These are phyloP conservation scores for Pedetes capensis DNA, from an alignment of 2,113 vertebrate species.

Conservation along the genomic window DNA sequence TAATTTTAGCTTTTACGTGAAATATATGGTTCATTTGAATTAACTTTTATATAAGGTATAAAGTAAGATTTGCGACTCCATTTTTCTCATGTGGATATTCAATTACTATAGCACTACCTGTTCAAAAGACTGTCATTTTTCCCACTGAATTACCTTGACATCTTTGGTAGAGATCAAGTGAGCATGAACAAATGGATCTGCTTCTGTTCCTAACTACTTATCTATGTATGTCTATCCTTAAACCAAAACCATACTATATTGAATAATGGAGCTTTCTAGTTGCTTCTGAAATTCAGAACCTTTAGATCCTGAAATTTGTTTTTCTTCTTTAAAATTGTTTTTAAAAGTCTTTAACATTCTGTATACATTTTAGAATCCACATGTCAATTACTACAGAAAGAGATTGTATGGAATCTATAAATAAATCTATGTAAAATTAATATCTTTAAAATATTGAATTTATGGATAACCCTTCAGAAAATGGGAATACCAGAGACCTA, in stretches of 20 bases:
- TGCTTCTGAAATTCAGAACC: background rate
- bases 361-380: background rate
- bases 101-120: background rate
- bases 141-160: background rate
- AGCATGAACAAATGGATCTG: background rate
- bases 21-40: background rate
- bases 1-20: constrained; percentile 1
- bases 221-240: background rate
- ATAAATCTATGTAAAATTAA: background rate
- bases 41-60: too few species aligned
- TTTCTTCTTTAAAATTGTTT: too few species aligned
- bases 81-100: background rate
- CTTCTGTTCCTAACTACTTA: background rate
- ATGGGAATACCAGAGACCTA: too few species aligned
- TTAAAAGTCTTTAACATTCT: background rate
- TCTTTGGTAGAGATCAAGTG: background rate
- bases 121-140: constrained; percentile 13
- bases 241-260: background rate
- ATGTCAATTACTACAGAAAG: background rate
- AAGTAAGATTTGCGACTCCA: too few species aligned
- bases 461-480: background rate
- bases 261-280: background rate
- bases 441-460: background rate
- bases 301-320: background rate
- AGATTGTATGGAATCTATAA: background rate